Evolutionary conservation across 2,888 invertebrate genomes (phyloP).

Genomic region (Parelbella ahira): DNA sequence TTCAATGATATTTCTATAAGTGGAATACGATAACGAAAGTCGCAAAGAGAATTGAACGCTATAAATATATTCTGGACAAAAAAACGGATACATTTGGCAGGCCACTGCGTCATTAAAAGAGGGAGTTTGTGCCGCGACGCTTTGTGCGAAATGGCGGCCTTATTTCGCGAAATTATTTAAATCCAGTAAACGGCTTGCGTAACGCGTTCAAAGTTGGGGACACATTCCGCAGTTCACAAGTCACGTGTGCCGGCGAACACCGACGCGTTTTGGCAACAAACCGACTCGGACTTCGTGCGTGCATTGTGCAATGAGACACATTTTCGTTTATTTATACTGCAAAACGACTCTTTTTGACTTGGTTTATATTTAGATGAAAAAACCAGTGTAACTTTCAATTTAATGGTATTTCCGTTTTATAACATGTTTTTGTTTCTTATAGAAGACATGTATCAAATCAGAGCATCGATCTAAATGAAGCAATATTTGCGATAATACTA

Average conservation of each 20-base stretch:
- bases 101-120: conserved; percentile 23
- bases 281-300: conserved; percentile 29
- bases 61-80: conserved; percentile 21
- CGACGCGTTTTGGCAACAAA: conserved; percentile 41
- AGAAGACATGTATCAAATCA: too few species aligned
- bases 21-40: conserved; percentile 11
- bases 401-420: too few species aligned
- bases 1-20: not conserved
- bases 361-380: too few species aligned
- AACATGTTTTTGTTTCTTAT: too few species aligned
- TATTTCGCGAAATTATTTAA: conserved; percentile 25
- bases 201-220: conserved; percentile 4
- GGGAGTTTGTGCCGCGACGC: conserved; percentile 16
- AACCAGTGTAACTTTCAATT: too few species aligned
- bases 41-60: conserved; percentile 8
- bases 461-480: too few species aligned
- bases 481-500: too few species aligned
- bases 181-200: conserved; percentile 18
- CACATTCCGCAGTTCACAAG: conserved; percentile 15
- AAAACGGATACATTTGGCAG: conserved; percentile 25
- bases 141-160: conserved; percentile 33
- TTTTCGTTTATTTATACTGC: too few species aligned
- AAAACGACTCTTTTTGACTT: too few species aligned
- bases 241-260: conserved; percentile 27
- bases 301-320: too few species aligned